A percentile compares a stretch with the other conserved stretches of the same genome.
These are phyloP conservation scores for Xiphias gladius DNA, from an alignment of 2,113 vertebrate species.

Conservation along the genomic window DNA sequence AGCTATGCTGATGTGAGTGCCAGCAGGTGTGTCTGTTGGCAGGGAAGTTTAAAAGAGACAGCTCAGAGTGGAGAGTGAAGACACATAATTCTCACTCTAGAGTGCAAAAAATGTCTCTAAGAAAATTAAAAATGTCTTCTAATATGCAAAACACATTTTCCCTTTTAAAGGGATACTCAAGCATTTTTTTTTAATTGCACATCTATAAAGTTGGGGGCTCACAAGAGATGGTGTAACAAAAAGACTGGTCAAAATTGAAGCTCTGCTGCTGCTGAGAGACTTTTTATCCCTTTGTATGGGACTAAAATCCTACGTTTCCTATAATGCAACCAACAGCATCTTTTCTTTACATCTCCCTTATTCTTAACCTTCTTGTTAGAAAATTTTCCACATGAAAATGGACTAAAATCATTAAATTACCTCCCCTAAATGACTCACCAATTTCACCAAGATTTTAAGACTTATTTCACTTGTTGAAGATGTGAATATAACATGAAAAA, in stretches of 20 bases:
- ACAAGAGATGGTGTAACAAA: not conserved
- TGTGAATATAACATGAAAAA: too few species aligned
- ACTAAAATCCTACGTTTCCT: not conserved
- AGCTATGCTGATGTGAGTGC: not conserved
- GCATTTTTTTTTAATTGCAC: too few species aligned
- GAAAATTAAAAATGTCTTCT: not conserved
- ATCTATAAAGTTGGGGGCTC: too few species aligned
- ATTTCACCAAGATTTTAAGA: not conserved
- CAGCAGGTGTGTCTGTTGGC: constrained; percentile 13
- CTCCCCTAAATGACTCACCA: not conserved
- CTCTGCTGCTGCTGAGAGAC: not conserved
- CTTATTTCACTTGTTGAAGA: not conserved
- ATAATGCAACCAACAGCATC: not conserved
- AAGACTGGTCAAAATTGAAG: not conserved
- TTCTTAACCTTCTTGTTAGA: not conserved
- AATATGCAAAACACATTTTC: not conserved
- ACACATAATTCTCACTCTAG: not conserved
- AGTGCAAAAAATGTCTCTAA: not conserved
- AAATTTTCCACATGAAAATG: not conserved
- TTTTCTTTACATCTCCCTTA: not conserved
- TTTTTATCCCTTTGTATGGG: not conserved
- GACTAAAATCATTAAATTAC: not conserved
- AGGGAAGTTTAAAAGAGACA: constrained; percentile 11
- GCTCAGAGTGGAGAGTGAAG: not conserved
- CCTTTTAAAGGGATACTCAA: too few species aligned